phyloP scores from a whole-genome alignment of 1,140 invertebrate genomes.

The Euwallacea similis region DNA sequence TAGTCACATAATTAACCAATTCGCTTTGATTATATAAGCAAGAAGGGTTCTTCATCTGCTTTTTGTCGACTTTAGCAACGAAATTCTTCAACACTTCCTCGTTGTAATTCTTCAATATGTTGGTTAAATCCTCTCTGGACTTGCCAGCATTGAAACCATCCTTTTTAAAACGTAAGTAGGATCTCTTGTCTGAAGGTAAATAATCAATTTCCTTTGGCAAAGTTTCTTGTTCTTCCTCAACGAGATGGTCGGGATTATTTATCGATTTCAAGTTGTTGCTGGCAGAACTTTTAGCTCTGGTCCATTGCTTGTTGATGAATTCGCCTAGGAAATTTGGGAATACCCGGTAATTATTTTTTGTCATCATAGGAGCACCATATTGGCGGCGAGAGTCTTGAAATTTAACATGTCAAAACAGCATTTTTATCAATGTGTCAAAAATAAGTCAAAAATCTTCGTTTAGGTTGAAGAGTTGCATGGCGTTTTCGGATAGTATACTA shows the following conservation, averaged over 20 bases:
- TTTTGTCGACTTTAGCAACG: background rate
- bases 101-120: background rate
- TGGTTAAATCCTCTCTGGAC: background rate
- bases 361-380: background rate
- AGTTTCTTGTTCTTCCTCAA: background rate
- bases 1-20: background rate
- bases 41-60: background rate
- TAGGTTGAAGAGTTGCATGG: too few species aligned
- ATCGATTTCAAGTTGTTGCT: background rate
- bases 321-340: background rate
- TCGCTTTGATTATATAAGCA: background rate
- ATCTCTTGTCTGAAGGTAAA: background rate
- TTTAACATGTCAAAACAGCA: too few species aligned
- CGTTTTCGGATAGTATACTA: too few species aligned
- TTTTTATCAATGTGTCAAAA: too few species aligned
- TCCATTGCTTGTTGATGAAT: conserved; percentile 4
- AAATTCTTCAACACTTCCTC: background rate
- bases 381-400: background rate
- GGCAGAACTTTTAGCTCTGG: background rate
- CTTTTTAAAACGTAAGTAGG: background rate
- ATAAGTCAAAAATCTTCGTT: too few species aligned
- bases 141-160: background rate
- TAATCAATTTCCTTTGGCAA: background rate
- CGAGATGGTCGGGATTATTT: background rate
- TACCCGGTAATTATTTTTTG: background rate